Evolutionary conservation across 2,797 vertebrate species (phyloP).

Genomic region (Anas acuta): DNA sequence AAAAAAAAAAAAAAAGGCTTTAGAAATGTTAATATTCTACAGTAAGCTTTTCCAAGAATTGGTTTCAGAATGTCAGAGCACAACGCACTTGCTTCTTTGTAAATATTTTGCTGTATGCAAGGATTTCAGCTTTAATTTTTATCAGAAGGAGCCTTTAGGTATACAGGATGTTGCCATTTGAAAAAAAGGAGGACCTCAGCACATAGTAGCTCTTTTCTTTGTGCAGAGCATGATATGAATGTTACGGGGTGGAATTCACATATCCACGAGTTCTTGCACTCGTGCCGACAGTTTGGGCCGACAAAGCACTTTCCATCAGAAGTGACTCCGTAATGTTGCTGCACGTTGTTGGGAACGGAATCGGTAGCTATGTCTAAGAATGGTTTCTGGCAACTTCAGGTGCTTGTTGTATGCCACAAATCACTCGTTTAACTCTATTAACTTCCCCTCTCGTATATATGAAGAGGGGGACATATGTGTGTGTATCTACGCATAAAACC

Average conservation of each 20-base stretch:
- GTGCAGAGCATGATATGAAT: neutral
- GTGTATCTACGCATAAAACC: neutral
- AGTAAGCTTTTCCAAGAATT: neutral
- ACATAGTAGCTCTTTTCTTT: neutral
- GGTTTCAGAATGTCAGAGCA: neutral
- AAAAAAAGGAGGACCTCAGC: neutral
- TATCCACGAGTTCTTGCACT: neutral
- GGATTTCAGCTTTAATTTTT: neutral
- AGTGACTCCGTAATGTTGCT: neutral
- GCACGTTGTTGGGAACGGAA: neutral
- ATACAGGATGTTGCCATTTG: neutral
- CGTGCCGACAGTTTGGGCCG: neutral
- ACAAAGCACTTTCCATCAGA: neutral
- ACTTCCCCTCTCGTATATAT: neutral
- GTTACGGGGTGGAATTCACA: neutral
- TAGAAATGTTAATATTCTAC: neutral
- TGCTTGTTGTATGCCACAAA: neutral
- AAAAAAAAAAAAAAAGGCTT: neutral
- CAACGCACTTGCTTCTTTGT: neutral
- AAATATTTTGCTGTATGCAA: neutral
- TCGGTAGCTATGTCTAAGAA: neutral
- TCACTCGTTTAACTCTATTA: neutral
- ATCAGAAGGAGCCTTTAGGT: neutral
- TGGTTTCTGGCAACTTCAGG: neutral
- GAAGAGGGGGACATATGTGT: too few species aligned